Evolutionary conservation across 2,888 invertebrate species (phyloP).

Genomic region (Listrodromus nycthemerus): DNA sequence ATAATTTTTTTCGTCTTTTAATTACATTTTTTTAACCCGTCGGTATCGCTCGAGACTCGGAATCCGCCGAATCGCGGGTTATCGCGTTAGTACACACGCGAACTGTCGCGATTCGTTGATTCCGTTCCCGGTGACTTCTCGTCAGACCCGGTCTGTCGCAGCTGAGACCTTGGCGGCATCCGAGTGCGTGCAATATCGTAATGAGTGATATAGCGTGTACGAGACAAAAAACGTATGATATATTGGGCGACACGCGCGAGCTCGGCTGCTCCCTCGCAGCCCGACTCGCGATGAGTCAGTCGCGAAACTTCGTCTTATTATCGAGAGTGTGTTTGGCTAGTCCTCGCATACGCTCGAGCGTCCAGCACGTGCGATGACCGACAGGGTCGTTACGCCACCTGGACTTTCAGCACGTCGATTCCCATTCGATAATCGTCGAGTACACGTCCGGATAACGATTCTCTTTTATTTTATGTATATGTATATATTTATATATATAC

Average conservation of each 20-base stretch:
- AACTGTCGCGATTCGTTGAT: not conserved
- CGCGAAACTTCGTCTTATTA: slow-evolving; percentile 23
- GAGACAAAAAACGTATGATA: slow-evolving; percentile 26
- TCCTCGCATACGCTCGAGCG: slow-evolving; percentile 16
- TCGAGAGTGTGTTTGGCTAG: slow-evolving; percentile 1
- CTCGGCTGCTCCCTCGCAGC: slow-evolving; percentile 10
- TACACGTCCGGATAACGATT: not conserved
- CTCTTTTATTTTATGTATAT: not conserved
- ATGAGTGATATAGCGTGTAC: slow-evolving; percentile 35
- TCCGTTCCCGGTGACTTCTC: not conserved
- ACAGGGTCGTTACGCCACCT: slow-evolving; percentile 2
- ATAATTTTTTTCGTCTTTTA: slow-evolving; percentile 7
- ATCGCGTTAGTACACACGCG: not conserved
- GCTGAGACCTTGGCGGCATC: slow-evolving; percentile 37
- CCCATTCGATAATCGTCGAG: slow-evolving; percentile 12
- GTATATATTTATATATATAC: not conserved
- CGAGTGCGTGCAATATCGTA: slow-evolving; percentile 50
- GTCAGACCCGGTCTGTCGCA: not conserved
- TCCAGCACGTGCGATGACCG: slow-evolving; percentile 36
- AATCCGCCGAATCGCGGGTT: slow-evolving; percentile 12
- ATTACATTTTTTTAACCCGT: slow-evolving; percentile 10
- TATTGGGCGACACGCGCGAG: slow-evolving; percentile 49
- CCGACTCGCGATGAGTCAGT: slow-evolving; percentile 44
- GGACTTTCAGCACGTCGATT: slow-evolving; percentile 9
- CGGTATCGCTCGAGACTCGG: slow-evolving; percentile 49